Conservation (phyloP, 2,797 vertebrate species). For the Benthosema pterotum region DNA sequence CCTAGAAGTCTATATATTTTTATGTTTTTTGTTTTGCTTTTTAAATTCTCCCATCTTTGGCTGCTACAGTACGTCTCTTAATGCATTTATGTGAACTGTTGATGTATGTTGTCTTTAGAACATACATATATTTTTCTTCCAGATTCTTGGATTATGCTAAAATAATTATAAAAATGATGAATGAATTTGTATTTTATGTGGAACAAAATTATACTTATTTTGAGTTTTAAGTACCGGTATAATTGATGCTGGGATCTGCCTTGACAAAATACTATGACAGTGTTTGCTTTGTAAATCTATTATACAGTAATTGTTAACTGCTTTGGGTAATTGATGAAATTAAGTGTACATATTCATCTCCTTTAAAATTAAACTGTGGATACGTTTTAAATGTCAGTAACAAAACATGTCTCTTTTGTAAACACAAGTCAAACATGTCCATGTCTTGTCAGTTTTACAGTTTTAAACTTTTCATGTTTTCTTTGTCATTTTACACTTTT, state of each 20-base stretch:
- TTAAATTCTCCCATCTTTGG: slow-evolving; percentile 61
- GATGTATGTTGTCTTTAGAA: slow-evolving; percentile 71
- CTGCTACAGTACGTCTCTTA: slow-evolving; percentile 66
- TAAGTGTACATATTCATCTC: slow-evolving; percentile 84
- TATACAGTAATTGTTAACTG: slow-evolving; percentile 74
- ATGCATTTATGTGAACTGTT: slow-evolving; percentile 74
- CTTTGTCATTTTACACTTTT: too few relatives aligned
- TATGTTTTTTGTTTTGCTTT: slow-evolving; percentile 61
- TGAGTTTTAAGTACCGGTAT: slow-evolving; percentile 79
- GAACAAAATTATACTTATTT: slow-evolving; percentile 68
- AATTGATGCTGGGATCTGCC: slow-evolving; percentile 80
- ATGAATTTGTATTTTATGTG: slow-evolving; percentile 75
- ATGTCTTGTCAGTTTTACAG: slow-evolving; percentile 27
- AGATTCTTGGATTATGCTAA: slow-evolving; percentile 63
- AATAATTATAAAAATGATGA: slow-evolving; percentile 65
- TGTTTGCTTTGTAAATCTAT: slow-evolving; percentile 88
- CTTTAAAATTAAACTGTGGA: slow-evolving; percentile 76
- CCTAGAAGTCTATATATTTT: slow-evolving; percentile 73
- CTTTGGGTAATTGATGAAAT: slow-evolving; percentile 77
- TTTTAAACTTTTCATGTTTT: background rate
- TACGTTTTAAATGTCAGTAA: slow-evolving; percentile 77
- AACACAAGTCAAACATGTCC: slow-evolving; percentile 56
- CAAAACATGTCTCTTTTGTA: slow-evolving; percentile 62
- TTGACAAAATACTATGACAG: slow-evolving; percentile 85
- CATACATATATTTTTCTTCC: slow-evolving; percentile 43